Base-by-base conservation (phyloP, 2,113 vertebrate species). In the Chitala chitala region DNA sequence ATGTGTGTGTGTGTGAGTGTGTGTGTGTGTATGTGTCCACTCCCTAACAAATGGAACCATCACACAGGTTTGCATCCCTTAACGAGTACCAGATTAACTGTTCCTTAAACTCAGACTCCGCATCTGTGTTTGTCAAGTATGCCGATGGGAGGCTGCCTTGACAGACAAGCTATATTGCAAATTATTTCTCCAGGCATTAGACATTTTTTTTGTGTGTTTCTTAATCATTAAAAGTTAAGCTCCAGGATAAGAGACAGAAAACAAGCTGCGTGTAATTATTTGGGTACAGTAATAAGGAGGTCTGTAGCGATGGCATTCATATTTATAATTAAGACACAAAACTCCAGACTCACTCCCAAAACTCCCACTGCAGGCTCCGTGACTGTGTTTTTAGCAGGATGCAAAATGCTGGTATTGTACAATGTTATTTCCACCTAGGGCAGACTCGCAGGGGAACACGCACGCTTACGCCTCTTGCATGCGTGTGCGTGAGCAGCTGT, bases 281-380 rank as follows among this genome's bases (percentile, higher is more conserved):
- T 78, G 79, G 75, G 78, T 72, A 72, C 63, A 10, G 70, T 75
- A 71, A 78, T 71, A 72, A 65, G n/a, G 74, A 73, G 73, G 71
- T 70, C 72, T 74, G 70, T 70, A 56, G 72, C 75, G 50, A 64
- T 70, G 55, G 68, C 79, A 61, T 79, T 79, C 75, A 73, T 78
- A 77, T 68, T 79, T 75, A 59, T 79, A 79, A 79, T 83, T 76
- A 81, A 81, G 78, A 75, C 78, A 77, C 75, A 83, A 78, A 74
- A 59, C 63, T 73, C 61, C 72, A 74, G 36, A 72, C 74, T 82
- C 70, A 3, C 22, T 73, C 74, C 75, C 63, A 72, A 77, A 80
- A 65, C 68, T 53, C 61, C 29, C 68, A 44, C 59, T 71, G 71
- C 72, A 73, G 70, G 55, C 64, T 76, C 68, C 44, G 46, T 40